Evolutionary conservation across 2,888 invertebrate species (phyloP).

Genomic region (Eristalinus aeneus): DNA sequence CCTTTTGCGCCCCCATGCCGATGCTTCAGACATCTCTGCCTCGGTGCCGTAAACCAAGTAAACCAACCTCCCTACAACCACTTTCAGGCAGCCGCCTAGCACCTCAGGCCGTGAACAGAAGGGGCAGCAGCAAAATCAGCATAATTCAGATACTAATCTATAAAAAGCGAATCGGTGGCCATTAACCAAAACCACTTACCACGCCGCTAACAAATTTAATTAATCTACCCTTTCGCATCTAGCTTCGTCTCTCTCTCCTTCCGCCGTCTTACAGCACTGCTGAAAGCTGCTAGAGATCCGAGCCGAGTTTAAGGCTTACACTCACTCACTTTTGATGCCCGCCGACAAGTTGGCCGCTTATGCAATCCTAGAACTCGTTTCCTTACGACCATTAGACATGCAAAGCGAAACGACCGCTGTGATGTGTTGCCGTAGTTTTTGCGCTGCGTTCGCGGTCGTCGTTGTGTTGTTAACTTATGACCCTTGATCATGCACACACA

Average conservation of each 20-base stretch:
- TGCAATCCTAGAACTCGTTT: conserved; percentile 70
- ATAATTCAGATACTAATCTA: background rate
- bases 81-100: background rate
- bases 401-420: conserved; percentile 56
- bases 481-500: conserved; percentile 63
- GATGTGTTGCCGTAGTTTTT: background rate
- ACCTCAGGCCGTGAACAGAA: background rate
- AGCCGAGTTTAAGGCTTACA: background rate
- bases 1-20: too few relatives aligned
- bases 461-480: conserved; percentile 69
- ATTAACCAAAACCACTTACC: background rate
- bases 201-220: background rate
- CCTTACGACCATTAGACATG: conserved; percentile 70
- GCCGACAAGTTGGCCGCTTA: conserved; percentile 67
- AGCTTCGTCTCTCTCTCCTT: background rate
- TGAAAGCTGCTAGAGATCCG: background rate
- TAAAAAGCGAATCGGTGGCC: background rate
- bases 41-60: too few relatives aligned
- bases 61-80: too few relatives aligned
- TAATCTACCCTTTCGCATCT: background rate
- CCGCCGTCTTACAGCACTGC: background rate
- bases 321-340: conserved; percentile 45
- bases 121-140: background rate
- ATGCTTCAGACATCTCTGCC: too few relatives aligned
- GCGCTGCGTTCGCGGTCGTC: conserved; percentile 3